A percentile compares a stretch with the other conserved stretches of the same genome.
Conservation (phyloP, 2,797 vertebrate species). For the Acomys russatus region DNA sequence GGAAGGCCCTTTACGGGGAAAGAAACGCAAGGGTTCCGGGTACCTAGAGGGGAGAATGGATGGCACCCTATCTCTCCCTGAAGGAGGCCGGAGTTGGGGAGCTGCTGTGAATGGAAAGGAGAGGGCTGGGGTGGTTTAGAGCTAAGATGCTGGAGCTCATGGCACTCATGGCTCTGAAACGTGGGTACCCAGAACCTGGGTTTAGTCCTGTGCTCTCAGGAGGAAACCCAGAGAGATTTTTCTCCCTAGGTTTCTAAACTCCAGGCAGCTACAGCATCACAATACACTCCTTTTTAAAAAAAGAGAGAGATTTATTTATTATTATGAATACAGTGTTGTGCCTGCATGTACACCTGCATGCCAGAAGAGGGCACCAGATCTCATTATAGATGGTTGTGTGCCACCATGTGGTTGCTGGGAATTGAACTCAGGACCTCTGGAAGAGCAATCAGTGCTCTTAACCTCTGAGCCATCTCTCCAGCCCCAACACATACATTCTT, state of each 20-base stretch:
- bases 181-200: rapidly evolving
- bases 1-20: slow-evolving; percentile 84
- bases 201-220: neutral
- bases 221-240: neutral
- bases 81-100: slow-evolving; percentile 64
- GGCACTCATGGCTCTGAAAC: neutral
- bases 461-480: no score
- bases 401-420: no score
- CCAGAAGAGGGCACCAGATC: no score
- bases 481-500: neutral
- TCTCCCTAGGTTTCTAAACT: neutral
- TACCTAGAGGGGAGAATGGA: slow-evolving; percentile 84
- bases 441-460: no score
- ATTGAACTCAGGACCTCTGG: no score
- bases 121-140: neutral
- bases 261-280: rapidly evolving
- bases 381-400: no score
- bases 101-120: neutral
- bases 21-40: slow-evolving; percentile 86
- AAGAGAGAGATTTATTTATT: no score
- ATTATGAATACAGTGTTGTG: no score
- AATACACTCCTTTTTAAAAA: no score
- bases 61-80: slow-evolving; percentile 83
- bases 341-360: no score
- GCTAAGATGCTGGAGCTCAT: neutral